Evolutionary conservation across 92 coral and sea anemone genomes (phyloP).

Genomic region (Blastomussa wellsi): DNA sequence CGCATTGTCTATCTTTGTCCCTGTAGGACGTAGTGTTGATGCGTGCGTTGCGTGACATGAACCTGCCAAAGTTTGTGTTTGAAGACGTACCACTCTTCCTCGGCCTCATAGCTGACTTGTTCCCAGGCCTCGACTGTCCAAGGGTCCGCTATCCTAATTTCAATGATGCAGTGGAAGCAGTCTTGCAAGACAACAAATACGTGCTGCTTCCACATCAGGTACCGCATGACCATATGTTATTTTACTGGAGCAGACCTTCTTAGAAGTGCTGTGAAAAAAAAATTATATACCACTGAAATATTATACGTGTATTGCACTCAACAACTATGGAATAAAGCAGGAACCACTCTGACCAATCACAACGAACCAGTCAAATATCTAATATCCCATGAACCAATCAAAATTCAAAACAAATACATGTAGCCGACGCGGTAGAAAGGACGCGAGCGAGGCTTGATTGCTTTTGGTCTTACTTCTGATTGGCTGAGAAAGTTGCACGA

Average conservation of each 20-base stretch:
- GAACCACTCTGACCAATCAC: too few relatives aligned
- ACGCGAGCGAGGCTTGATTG: too few relatives aligned
- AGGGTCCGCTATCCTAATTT: constrained; percentile 98
- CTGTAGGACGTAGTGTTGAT: constrained; percentile 92
- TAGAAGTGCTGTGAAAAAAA: background rate
- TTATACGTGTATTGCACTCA: too few relatives aligned
- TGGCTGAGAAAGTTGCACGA: too few relatives aligned
- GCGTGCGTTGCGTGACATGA: constrained; percentile 99
- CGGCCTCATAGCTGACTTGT: constrained; percentile 98
- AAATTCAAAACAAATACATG: too few relatives aligned
- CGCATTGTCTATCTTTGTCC: background rate
- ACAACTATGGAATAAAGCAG: too few relatives aligned
- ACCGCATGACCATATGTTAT: background rate
- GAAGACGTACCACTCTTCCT: constrained; percentile 99
- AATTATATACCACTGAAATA: too few relatives aligned
- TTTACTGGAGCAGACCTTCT: background rate
- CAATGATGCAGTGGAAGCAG: constrained; percentile 96
- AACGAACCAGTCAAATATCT: too few relatives aligned
- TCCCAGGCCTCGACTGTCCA: constrained; percentile 99
- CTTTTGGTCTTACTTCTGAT: too few relatives aligned
- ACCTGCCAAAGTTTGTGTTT: constrained; percentile 97
- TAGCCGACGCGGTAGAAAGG: too few relatives aligned
- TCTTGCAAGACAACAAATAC: constrained; percentile 85
- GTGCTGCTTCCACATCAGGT: constrained; percentile 96
- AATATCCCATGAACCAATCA: too few relatives aligned